Percentiles rank a stretch among this genome's conserved stretches.
Conservation (phyloP, 2,113 vertebrate genomes). For the Plecotus auritus region DNA sequence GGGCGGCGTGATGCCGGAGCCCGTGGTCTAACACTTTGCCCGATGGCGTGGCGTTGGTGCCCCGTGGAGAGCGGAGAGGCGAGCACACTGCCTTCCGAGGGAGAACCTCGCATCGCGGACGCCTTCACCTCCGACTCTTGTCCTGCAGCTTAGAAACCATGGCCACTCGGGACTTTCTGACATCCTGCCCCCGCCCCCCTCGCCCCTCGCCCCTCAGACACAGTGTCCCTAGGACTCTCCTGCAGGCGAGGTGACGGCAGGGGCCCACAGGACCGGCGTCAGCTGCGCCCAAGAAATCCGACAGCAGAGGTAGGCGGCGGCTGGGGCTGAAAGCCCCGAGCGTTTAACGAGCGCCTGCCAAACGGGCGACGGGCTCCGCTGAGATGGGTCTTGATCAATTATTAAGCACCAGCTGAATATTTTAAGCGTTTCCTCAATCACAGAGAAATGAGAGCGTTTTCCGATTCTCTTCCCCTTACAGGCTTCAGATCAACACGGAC, state of each 20-base stretch:
- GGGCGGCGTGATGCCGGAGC: fast-evolving
- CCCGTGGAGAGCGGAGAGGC: neutral
- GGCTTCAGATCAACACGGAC: neutral
- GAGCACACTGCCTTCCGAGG: neutral
- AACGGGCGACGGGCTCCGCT: slow-evolving; percentile 16
- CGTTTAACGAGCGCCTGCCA: slow-evolving; percentile 26
- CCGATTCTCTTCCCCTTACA: neutral
- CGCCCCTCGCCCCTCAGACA: fast-evolving
- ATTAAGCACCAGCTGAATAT: slow-evolving; percentile 66
- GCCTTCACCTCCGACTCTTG: fast-evolving
- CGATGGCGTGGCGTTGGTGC: fast-evolving
- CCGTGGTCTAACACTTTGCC: neutral
- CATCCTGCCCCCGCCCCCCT: fast-evolving
- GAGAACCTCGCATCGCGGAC: neutral
- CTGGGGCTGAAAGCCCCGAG: slow-evolving; percentile 41
- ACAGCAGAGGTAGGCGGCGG: neutral
- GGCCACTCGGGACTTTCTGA: neutral
- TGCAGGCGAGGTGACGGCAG: fast-evolving
- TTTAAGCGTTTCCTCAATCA: slow-evolving; percentile 58
- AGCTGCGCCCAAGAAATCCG: neutral
- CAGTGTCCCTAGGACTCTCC: fast-evolving
- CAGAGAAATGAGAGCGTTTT: slow-evolving; percentile 43
- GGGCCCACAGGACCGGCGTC: neutral
- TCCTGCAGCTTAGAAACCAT: fast-evolving
- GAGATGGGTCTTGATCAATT: slow-evolving; percentile 62